Evolutionary conservation across 2,113 vertebrate species (phyloP), one percentile per base, ranked within the genome.

Genomic region (Cinclus mexicanus): DNA sequence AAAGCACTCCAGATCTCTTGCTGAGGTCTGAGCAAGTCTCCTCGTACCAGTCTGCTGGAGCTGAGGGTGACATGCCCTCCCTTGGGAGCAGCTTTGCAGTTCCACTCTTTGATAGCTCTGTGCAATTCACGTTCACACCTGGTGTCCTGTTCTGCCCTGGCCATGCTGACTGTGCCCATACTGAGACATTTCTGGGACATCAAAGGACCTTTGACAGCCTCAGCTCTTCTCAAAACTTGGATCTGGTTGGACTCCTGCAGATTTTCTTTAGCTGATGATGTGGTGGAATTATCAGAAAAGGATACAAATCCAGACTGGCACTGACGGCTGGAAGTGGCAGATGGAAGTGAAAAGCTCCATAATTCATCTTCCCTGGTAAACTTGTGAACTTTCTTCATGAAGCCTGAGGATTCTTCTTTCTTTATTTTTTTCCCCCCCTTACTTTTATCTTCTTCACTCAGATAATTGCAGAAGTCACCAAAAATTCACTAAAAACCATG

Each of bases 71-170:
- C 46, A 6, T 12, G 5, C 7, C 49, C 31, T 57, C 59, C 29
- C 14, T 7, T 11, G 21, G 39, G 46, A 56, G 39, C 42, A 87
- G 23, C 42, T 68, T 60, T 17, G 24, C 39, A 13, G 24, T 41
- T 70, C 33, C 14, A 6, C 25, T 42, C 53, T 55, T 49, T 31
- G 26, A 1, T 49, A 21, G 10, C 22, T 71, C 59, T 35, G 44
- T 2, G 3, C 6, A 22, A 33, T 16, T 47, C 35, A 4, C 0
- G 0, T n/a, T 64, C 41, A 50, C 33, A 44, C 33, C 21, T 47
- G 72, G 28, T 3, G 4, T 9, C 46, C 53, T 37, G 16, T 10
- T 78, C 39, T 39, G 46, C 26, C 11, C 24, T 85, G 57, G 41
- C 19, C 81, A 69, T 2, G 14, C 22, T 3, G 1, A 10, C 77